phyloP scores from a whole-genome alignment of 1,140 invertebrate species.

The Littorina saxatilis region DNA sequence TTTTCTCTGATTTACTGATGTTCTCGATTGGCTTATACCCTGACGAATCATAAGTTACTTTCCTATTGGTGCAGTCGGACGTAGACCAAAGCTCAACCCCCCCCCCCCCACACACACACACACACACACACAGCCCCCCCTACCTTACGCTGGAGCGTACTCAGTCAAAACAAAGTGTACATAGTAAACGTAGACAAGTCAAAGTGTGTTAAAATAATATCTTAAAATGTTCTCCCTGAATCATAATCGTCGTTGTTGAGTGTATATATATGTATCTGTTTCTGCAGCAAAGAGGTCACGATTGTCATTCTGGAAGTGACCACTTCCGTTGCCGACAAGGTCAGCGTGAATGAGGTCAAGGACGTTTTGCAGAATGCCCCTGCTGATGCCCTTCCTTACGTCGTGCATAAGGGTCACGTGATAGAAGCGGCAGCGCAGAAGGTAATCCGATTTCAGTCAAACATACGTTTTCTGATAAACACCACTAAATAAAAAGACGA shows the following conservation, averaged over 20 bases:
- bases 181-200: neutral
- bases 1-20: too few relatives aligned
- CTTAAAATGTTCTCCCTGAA: neutral
- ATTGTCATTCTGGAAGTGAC: neutral
- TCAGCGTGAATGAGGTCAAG: conserved; percentile 7
- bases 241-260: neutral
- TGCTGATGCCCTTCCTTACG: neutral
- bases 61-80: neutral
- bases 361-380: neutral
- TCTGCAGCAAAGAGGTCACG: neutral
- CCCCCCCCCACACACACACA: too few relatives aligned
- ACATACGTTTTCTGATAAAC: neutral
- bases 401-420: neutral
- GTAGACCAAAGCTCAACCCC: too few relatives aligned
- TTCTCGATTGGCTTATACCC: too few relatives aligned
- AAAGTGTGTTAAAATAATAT: neutral
- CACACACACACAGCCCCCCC: too few relatives aligned
- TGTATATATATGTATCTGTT: neutral
- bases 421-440: neutral
- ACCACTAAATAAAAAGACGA: neutral
- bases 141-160: too few relatives aligned
- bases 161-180: neutral
- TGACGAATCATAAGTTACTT: too few relatives aligned
- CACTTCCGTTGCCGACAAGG: neutral
- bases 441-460: neutral